phyloP scores from a whole-genome alignment of 2,113 vertebrate genomes.

The Gymnorhina tibicen region DNA sequence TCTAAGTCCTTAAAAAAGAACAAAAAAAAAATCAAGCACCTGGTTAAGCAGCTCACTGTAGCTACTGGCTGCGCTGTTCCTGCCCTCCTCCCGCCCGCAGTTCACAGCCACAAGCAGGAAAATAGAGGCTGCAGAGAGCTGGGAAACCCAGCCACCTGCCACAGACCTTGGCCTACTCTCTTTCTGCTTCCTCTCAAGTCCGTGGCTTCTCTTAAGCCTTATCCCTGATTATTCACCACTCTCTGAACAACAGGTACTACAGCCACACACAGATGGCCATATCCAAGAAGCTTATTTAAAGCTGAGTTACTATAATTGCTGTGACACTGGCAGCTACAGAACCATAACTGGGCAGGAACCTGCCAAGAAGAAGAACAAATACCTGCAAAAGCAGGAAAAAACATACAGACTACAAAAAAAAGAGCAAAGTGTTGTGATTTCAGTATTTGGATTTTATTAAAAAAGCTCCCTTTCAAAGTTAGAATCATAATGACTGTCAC shows the following conservation, averaged over 20 bases:
- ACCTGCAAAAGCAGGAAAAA: background rate
- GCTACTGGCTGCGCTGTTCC: background rate
- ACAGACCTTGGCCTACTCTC: conserved; percentile 11
- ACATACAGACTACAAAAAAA: background rate
- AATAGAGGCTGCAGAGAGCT: background rate
- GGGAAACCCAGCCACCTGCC: background rate
- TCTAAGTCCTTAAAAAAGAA: background rate
- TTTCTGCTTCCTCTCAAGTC: conserved; percentile 34
- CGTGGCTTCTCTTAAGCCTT: conserved; percentile 77
- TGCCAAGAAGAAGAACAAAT: background rate
- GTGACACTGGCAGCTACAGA: background rate
- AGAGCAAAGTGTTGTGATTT: rapidly evolving
- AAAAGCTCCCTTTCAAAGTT: background rate
- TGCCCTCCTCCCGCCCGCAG: background rate
- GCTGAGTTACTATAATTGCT: background rate
- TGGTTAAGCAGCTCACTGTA: background rate
- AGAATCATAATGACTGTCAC: background rate
- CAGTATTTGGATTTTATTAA: background rate
- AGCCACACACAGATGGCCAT: conserved; percentile 71
- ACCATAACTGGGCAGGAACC: background rate
- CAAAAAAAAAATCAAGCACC: background rate
- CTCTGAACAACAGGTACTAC: conserved; percentile 54
- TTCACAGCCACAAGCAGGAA: background rate
- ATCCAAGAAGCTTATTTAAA: conserved; percentile 53
- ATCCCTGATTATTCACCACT: conserved; percentile 82